Conservation (phyloP, 2,797 vertebrate genomes). For the Calcarius lapponicus region DNA sequence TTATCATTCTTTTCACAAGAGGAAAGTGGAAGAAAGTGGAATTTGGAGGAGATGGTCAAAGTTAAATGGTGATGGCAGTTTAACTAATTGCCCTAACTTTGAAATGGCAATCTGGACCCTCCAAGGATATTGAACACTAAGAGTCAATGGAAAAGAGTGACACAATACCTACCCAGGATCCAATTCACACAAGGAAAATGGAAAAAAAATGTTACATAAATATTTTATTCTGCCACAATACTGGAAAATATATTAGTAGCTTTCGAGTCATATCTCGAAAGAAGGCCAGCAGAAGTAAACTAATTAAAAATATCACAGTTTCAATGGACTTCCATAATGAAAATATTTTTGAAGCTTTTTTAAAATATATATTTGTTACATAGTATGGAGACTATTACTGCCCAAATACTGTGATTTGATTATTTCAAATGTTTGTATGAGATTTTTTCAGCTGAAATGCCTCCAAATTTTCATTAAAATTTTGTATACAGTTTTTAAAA, state of each 20-base stretch:
- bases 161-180: neutral
- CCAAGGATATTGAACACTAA: neutral
- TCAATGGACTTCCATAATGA: neutral
- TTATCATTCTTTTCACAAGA: neutral
- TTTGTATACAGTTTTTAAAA: neutral
- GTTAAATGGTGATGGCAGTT: neutral
- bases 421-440: neutral
- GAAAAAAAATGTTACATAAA: fast-evolving
- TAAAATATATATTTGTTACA: neutral
- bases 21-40: neutral
- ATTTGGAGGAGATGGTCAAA: neutral
- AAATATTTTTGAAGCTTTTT: neutral
- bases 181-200: neutral
- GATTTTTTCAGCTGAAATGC: neutral
- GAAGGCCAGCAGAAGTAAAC: neutral
- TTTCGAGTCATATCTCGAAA: neutral
- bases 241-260: neutral
- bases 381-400: neutral
- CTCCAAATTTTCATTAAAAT: neutral
- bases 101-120: neutral
- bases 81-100: neutral
- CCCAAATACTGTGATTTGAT: neutral
- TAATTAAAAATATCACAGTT: neutral
- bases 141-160: neutral
- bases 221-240: neutral